Base-by-base conservation (phyloP, 2,113 vertebrate species). In the Laterallus jamaicensis region DNA sequence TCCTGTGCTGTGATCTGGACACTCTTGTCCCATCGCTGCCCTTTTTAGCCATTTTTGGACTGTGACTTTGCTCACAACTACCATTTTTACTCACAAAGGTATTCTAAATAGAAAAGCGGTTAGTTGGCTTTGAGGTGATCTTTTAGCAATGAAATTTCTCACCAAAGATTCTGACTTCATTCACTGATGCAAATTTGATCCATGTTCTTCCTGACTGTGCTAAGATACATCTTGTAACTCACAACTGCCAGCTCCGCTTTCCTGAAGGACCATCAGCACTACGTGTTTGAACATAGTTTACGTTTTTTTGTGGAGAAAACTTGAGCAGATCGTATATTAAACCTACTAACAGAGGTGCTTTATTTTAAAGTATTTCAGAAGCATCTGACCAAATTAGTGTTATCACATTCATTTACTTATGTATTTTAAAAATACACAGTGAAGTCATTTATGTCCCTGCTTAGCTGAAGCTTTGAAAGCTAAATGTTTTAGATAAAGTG, bases 251-350 rank as follows among this genome's bases (percentile, higher is more conserved):
- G 22, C 62, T 86, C 49, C 2, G 10, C 77, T 93, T 88, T 79
- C 52, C 82, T 89, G 31, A 90, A 91, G 59, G 74, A 73, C 82
- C 19, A 71, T 75, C 49, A 63, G 60, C 55, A 28, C 54, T 81
- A 18, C 22, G 19, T 92, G 37, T 75, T 73, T n/a, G 44, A 50
- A 55, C 20, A 54, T 82, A 37, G 52, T 91, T 87, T n/a, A 42
- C 25, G 16, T 84, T 90, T 94, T 94, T 35, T 94, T 76, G 52
- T 10, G 75, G 29, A 68, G 35, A 83, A 96, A 97, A 84, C 50
- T 49, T 83, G 11, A 76, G 39, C 22, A 60, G 29, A 63, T 39
- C 42, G 21, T 64, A 24, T 68, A 49, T 82, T 49, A 73, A 84
- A 42, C 17, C 21, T 73, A 28, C 69, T 87, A 24, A 39, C 63